These are phyloP conservation scores for Ceryle rudis DNA, from an alignment of 2,797 vertebrate species.

Conservation along the genomic window DNA sequence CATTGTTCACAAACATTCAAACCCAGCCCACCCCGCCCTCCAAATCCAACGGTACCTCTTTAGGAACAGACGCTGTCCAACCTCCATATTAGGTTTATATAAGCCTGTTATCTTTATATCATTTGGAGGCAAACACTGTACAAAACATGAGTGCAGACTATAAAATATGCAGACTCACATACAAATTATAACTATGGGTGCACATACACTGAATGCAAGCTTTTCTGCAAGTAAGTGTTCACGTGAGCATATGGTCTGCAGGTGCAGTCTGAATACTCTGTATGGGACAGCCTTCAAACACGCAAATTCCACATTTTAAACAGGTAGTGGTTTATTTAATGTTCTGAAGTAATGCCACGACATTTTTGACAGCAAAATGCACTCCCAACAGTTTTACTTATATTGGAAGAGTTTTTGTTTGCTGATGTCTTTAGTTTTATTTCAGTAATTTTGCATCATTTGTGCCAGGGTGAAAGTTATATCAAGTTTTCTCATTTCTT, in stretches of 20 bases:
- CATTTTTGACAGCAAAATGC: conserved; percentile 46
- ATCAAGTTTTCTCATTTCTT: not conserved
- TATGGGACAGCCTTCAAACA: not conserved
- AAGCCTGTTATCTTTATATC: not conserved
- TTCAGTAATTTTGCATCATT: conserved; percentile 43
- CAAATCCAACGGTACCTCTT: not conserved
- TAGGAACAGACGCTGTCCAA: not conserved
- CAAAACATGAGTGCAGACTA: not conserved
- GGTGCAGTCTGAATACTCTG: not conserved
- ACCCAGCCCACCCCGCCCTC: accelerated
- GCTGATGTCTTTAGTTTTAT: conserved; percentile 68
- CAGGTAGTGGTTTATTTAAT: conserved; percentile 32
- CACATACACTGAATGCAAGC: not conserved
- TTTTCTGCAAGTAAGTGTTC: not conserved
- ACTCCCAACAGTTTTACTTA: conserved; percentile 53
- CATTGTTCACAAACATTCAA: not conserved
- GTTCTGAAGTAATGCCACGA: not conserved
- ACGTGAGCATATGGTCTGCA: not conserved
- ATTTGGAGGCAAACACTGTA: not conserved
- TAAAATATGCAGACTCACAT: not conserved
- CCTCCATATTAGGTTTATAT: not conserved
- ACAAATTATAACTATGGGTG: not conserved
- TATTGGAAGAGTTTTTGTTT: conserved; percentile 60
- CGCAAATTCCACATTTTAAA: not conserved
- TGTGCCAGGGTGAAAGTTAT: not conserved